A percentile compares a stretch with the other conserved stretches of the same genome.
phyloP scores from a whole-genome alignment of 2,888 invertebrate species.

The Lasius fuliginosus region DNA sequence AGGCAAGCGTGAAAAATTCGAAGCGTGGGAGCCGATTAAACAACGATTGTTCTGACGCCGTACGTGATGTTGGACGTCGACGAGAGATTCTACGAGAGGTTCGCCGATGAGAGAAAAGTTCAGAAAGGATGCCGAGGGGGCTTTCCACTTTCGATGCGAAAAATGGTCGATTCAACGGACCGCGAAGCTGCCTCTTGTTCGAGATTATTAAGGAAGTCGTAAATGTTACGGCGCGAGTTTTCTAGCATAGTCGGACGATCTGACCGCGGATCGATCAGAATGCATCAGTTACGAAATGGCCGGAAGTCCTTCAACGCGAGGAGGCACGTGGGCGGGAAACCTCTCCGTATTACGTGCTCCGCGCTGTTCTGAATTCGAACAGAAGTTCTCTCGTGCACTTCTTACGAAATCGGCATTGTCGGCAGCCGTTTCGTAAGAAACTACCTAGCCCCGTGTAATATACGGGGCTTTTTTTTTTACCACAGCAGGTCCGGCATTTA shows the following conservation, averaged over 20 bases:
- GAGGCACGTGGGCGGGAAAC: constrained; percentile 9
- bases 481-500: constrained; percentile 33
- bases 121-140: background rate
- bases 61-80: background rate
- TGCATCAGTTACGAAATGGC: constrained; percentile 34
- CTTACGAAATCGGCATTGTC: constrained; percentile 9
- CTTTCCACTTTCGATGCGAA: constrained; percentile 47
- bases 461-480: background rate
- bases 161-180: constrained; percentile 20
- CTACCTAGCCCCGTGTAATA: constrained; percentile 20
- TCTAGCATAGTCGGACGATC: background rate
- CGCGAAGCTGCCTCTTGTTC: constrained; percentile 16
- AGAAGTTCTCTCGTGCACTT: background rate
- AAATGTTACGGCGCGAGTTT: background rate
- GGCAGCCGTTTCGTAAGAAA: constrained; percentile 57
- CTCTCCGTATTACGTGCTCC: constrained; percentile 29
- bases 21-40: constrained; percentile 30
- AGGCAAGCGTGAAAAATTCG: constrained; percentile 39
- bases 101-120: constrained; percentile 1
- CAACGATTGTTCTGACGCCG: constrained; percentile 15
- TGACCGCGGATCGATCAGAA: background rate
- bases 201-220: constrained; percentile 40
- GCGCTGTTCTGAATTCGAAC: constrained; percentile 18
- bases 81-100: background rate
- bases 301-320: constrained; percentile 20